Evolutionary conservation across 2,888 invertebrate species (phyloP).

Genomic region (Pediacus dermestoides): DNA sequence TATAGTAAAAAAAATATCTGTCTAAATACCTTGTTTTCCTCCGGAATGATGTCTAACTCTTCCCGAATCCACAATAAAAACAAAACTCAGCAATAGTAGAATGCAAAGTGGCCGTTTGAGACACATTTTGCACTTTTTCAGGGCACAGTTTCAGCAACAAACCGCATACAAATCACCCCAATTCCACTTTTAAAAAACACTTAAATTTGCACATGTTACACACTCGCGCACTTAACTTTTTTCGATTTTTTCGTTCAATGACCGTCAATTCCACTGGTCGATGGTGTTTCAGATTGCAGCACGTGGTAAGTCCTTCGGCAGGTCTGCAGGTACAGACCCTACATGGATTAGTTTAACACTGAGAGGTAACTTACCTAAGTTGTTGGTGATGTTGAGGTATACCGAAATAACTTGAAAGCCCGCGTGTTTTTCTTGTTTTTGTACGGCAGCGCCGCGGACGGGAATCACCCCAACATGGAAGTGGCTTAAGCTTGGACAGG

Average conservation of each 20-base stretch:
- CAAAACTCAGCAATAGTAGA: conserved; percentile 21
- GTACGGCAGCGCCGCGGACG: background rate
- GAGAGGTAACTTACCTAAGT: conserved; percentile 33
- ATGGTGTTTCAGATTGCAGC: conserved; percentile 24
- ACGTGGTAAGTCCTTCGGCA: conserved; percentile 33
- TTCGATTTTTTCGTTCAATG: conserved; percentile 13
- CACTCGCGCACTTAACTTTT: conserved; percentile 9
- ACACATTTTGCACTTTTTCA: conserved; percentile 23
- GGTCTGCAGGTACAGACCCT: conserved; percentile 33
- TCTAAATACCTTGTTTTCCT: conserved; percentile 36
- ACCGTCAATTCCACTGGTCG: conserved; percentile 17
- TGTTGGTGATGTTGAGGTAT: conserved; percentile 29
- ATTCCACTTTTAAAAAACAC: conserved; percentile 13
- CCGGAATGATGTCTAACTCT: conserved; percentile 32
- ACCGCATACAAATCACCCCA: conserved; percentile 18
- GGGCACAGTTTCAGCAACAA: conserved; percentile 12
- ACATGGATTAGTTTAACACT: conserved; percentile 39
- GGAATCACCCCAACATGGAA: conserved; percentile 5
- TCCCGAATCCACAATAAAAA: conserved; percentile 20
- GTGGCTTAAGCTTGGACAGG: conserved; percentile 4
- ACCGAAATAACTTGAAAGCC: conserved; percentile 37
- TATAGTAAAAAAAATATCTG: no score
- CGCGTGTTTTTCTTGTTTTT: conserved; percentile 22
- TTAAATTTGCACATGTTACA: conserved; percentile 15
- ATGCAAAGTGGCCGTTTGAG: conserved; percentile 17